Percentiles rank a stretch among this genome's conserved stretches.
Evolutionary conservation across 2,888 invertebrate genomes (phyloP).

Genomic region (Zygogramma bicolorata): DNA sequence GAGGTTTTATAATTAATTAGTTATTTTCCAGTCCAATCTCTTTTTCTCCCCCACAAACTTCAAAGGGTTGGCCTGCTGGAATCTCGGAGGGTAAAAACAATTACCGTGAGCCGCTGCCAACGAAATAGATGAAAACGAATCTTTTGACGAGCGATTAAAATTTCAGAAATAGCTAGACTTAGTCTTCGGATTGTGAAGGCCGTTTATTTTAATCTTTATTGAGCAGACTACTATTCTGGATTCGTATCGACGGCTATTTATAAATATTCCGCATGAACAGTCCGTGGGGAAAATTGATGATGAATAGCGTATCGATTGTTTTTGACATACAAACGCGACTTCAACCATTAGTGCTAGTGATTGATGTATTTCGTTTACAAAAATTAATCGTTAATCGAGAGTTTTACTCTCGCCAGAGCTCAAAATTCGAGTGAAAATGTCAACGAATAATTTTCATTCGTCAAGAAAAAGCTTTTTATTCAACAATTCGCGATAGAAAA

Average conservation of each 20-base stretch:
- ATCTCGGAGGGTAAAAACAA: slow-evolving; percentile 20
- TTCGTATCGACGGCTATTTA: neutral
- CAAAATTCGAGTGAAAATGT: too few relatives aligned
- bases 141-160: slow-evolving; percentile 26
- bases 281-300: neutral
- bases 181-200: slow-evolving; percentile 24
- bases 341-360: too few relatives aligned
- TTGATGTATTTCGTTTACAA: too few relatives aligned
- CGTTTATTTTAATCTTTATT: slow-evolving; percentile 27
- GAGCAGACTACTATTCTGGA: slow-evolving; percentile 11
- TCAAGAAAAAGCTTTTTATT: too few relatives aligned
- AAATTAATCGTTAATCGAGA: too few relatives aligned
- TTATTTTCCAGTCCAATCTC: too few relatives aligned
- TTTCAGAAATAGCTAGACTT: slow-evolving; percentile 32
- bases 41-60: neutral
- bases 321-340: neutral
- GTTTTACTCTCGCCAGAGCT: too few relatives aligned
- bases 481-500: too few relatives aligned
- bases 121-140: slow-evolving; percentile 21
- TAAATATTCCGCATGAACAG: neutral
- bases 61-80: neutral
- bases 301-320: neutral
- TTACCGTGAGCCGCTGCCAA: slow-evolving; percentile 15
- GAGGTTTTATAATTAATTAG: too few relatives aligned
- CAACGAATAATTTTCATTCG: too few relatives aligned